Conservation (phyloP, 2,888 invertebrate genomes). For the Drosophila subsilvestris region DNA sequence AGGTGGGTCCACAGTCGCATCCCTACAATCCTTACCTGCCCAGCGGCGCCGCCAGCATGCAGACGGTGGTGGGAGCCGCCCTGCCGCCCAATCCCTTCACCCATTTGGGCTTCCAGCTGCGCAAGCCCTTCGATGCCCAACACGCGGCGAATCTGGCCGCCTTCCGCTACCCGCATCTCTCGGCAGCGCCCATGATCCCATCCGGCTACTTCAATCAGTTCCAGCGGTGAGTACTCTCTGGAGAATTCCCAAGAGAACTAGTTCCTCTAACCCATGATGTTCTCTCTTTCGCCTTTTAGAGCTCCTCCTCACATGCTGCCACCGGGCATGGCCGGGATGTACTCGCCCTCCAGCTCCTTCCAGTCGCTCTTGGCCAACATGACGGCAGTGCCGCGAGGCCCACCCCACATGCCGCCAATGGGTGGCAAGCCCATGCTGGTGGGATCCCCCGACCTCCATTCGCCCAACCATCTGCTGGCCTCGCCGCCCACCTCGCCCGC, state of each 20-base stretch:
- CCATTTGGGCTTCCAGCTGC: constrained; percentile 90
- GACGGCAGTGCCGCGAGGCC: constrained; percentile 86
- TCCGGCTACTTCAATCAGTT: constrained; percentile 87
- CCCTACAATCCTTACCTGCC: constrained; percentile 94
- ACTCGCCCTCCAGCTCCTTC: constrained; percentile 88
- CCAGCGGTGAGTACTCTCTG: constrained; percentile 83
- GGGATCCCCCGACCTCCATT: constrained; percentile 80
- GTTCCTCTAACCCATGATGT: not conserved
- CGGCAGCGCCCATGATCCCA: constrained; percentile 85
- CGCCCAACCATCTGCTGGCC: constrained; percentile 80
- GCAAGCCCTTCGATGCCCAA: constrained; percentile 89
- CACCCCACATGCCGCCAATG: constrained; percentile 31
- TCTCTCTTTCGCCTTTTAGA: constrained; percentile 78
- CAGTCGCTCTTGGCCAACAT: constrained; percentile 89
- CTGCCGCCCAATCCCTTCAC: constrained; percentile 91
- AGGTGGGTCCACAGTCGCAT: constrained; percentile 95
- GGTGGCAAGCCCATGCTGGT: constrained; percentile 74
- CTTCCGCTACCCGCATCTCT: constrained; percentile 88
- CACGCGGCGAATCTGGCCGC: constrained; percentile 87
- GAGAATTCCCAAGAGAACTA: not conserved
- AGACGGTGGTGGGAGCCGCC: constrained; percentile 89
- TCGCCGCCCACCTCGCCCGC: constrained; percentile 82
- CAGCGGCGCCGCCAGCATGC: constrained; percentile 87
- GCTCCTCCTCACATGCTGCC: constrained; percentile 87
- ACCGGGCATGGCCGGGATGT: constrained; percentile 86